Conservation (phyloP, 2,888 invertebrate genomes). For the Phyllotreta cruciferae region DNA sequence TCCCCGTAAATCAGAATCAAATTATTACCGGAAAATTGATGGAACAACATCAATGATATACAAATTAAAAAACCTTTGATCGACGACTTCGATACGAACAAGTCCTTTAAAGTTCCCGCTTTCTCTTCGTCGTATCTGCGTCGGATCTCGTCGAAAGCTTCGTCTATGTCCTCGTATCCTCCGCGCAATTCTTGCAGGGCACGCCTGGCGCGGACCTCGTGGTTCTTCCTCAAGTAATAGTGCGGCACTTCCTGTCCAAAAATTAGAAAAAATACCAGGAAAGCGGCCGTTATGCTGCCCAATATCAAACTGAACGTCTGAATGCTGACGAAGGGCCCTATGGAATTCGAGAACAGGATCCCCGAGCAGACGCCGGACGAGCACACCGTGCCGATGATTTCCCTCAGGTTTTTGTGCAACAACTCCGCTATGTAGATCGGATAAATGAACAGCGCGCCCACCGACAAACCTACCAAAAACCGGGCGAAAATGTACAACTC, state of each 20-base stretch:
- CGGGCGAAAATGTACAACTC: conserved; percentile 24
- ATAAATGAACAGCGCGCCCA: conserved; percentile 70
- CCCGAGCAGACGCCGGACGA: conserved; percentile 72
- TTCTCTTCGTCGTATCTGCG: conserved; percentile 15
- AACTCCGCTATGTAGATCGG: conserved; percentile 91
- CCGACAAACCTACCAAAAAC: conserved; percentile 25
- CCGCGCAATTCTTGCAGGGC: conserved; percentile 74
- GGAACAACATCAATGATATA: conserved; percentile 76
- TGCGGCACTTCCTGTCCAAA: conserved; percentile 86
- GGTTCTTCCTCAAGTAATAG: conserved; percentile 68
- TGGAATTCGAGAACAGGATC: conserved; percentile 70
- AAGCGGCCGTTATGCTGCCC: conserved; percentile 61
- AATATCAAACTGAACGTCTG: conserved; percentile 65
- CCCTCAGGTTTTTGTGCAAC: conserved; percentile 78
- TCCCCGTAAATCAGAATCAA: conserved; percentile 81
- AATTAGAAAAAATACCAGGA: conserved; percentile 68
- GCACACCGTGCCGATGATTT: conserved; percentile 71
- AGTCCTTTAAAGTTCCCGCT: conserved; percentile 44
- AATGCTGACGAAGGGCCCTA: conserved; percentile 78
- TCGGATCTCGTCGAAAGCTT: conserved; percentile 21
- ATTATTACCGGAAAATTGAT: conserved; percentile 84
- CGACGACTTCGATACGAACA: conserved; percentile 68
- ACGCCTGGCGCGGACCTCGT: conserved; percentile 67
- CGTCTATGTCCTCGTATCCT: conserved; percentile 40
- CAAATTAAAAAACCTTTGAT: conserved; percentile 79